These are phyloP conservation scores for Dasysyrphus albostriatus DNA, from an alignment of 2,888 invertebrate species.

Conservation along the genomic window DNA sequence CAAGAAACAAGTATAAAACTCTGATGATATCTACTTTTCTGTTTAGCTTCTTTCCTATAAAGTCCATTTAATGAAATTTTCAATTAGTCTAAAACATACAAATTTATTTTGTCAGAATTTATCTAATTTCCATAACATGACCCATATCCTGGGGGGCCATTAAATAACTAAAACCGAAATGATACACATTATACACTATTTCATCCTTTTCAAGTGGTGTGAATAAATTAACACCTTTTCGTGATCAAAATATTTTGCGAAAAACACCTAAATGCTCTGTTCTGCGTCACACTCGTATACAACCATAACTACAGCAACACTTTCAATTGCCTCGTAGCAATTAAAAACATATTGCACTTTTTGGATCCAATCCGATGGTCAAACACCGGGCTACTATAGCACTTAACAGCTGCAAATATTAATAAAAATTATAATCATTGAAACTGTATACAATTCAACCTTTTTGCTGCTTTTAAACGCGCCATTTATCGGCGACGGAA, in stretches of 20 bases:
- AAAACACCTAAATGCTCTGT: not conserved
- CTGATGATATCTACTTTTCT: no score
- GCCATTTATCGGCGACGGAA: slow-evolving; percentile 6
- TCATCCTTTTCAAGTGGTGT: not conserved
- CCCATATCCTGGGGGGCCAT: not conserved
- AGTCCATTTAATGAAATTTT: no score
- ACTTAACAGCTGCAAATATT: slow-evolving; percentile 30
- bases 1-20: no score
- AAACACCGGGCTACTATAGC: slow-evolving; percentile 11
- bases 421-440: slow-evolving; percentile 15
- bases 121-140: no score
- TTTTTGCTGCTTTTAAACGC: not conserved
- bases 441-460: not conserved
- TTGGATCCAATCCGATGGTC: not conserved
- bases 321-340: not conserved
- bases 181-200: not conserved
- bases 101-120: no score
- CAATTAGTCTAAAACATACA: no score
- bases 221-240: slow-evolving; percentile 23
- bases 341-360: slow-evolving; percentile 30
- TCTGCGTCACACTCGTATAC: no score
- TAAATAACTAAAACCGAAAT: not conserved
- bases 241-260: not conserved
- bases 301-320: not conserved
- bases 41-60: no score